Base-by-base conservation (phyloP, 2,797 vertebrate species). In the Picus viridis region DNA sequence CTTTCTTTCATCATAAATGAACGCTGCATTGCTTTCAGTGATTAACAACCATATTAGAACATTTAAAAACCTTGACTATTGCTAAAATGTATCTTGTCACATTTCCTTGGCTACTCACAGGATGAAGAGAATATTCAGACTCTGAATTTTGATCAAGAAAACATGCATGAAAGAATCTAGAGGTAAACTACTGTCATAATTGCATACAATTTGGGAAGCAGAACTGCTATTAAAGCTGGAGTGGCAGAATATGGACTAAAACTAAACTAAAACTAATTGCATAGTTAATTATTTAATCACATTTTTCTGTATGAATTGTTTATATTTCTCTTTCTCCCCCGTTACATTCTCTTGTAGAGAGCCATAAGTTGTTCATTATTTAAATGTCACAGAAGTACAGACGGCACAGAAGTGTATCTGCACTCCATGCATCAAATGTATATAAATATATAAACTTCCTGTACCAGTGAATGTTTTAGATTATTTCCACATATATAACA, bases 1-100 rank as follows among this genome's bases (percentile, higher is more conserved):
- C 81, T 94, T 95, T 90, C 24, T 84, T 84, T 96, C 62, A 70
- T 90, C 23, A 3, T 56, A 81, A 78, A 69, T 74, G 72, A 94
- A 83, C 65, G 51, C 43, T 67, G 53, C 7, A 51, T 91, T 69
- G 34, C 56, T 82, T 91, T 88, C 36, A 74, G 72, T 80, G 64
- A 72, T 81, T 91, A 89, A 73, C 32, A 93, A 24, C 41, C 74
- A 36, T 67, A 64, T 74, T 45, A 65, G 85, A 83, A 19, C 43
- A 70, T 92, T 95, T 85, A 3, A 83, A 75, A 86, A 83, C 67
- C 26, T 90, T 86, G 64, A 62, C 32, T 94, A 6, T 54, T 92
- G 32, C 49, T 94, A 73, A 93, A 93, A 89, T 73, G 7, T 86
- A 72, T 90, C 65, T 70, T 80, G 26, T 75, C 17, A 57, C 43